These are phyloP conservation scores for Ditylenchus dipsaci DNA, from an alignment of 1,140 invertebrate species.

Conservation along the genomic window DNA sequence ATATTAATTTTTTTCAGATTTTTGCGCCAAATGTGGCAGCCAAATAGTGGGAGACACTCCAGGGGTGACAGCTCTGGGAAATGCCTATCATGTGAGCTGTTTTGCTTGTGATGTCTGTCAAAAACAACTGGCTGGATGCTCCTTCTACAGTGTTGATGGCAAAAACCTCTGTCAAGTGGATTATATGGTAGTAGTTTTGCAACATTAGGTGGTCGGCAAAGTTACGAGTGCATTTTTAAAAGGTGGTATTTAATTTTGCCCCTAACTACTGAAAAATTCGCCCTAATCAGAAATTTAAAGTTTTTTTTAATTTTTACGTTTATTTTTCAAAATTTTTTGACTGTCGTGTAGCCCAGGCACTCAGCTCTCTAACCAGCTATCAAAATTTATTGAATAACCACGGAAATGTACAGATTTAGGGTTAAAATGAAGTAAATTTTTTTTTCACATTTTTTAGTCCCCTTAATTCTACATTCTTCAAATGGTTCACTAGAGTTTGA, in stretches of 20 bases:
- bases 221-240: not conserved
- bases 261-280: no score
- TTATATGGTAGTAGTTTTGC: constrained; percentile 40
- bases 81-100: constrained; percentile 88
- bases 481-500: no score
- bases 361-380: no score
- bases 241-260: no score
- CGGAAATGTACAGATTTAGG: constrained; percentile 11
- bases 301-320: no score
- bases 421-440: not conserved
- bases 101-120: constrained; percentile 82
- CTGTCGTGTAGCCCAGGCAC: no score
- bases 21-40: constrained; percentile 39
- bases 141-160: constrained; percentile 47
- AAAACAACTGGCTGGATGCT: constrained; percentile 48
- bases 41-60: constrained; percentile 42
- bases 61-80: constrained; percentile 79
- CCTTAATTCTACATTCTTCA: no score
- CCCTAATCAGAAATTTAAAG: no score
- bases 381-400: no score
- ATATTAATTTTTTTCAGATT: constrained; percentile 24
- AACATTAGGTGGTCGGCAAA: not conserved
- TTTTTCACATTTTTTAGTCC: no score
- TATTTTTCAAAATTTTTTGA: no score
- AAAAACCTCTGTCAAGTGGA: constrained; percentile 51